Percentiles rank a stretch among this genome's conserved stretches.
Conservation (phyloP, 1,140 invertebrate species). For the Potamilus streckersoni region DNA sequence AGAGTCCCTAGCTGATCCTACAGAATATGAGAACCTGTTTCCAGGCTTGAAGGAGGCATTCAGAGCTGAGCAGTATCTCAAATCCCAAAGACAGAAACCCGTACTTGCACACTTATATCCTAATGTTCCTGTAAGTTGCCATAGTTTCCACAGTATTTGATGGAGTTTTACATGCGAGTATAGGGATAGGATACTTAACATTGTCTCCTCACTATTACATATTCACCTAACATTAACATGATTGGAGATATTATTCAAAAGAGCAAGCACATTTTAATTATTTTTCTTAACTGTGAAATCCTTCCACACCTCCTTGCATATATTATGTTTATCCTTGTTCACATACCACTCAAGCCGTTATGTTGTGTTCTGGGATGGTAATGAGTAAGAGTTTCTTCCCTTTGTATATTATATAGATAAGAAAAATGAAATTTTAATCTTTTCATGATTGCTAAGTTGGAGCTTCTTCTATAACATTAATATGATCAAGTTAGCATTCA, state of each 20-base stretch:
- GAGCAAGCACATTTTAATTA: background rate
- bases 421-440: too few relatives aligned
- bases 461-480: too few relatives aligned
- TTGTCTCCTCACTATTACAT: background rate
- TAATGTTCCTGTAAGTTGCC: slow-evolving; percentile 54
- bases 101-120: slow-evolving; percentile 57
- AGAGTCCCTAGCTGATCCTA: slow-evolving; percentile 93
- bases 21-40: slow-evolving; percentile 97
- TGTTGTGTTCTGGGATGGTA: too few relatives aligned
- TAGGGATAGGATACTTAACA: background rate
- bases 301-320: too few relatives aligned
- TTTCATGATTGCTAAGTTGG: too few relatives aligned
- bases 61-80: slow-evolving; percentile 75
- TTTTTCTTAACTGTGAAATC: background rate
- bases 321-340: too few relatives aligned
- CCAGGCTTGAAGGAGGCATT: slow-evolving; percentile 84
- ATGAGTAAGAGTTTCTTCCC: too few relatives aligned
- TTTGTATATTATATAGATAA: too few relatives aligned
- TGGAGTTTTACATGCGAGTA: background rate
- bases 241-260: background rate
- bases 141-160: background rate
- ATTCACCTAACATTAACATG: background rate
- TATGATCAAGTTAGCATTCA: too few relatives aligned
- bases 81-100: slow-evolving; percentile 47
- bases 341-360: too few relatives aligned